These are phyloP conservation scores for Heliothis peltigera DNA, from an alignment of 2,888 invertebrate genomes.

Conservation along the genomic window DNA sequence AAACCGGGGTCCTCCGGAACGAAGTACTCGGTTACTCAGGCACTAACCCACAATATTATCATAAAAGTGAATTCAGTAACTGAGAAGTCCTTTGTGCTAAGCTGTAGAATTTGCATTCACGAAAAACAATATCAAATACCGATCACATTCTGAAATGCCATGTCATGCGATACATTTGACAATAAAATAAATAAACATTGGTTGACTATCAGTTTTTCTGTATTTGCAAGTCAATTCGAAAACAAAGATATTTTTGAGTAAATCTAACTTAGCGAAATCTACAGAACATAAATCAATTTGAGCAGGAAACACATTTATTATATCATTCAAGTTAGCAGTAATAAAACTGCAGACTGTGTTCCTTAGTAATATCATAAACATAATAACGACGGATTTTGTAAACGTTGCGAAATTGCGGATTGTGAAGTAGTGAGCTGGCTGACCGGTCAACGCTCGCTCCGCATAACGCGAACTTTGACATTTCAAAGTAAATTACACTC, in stretches of 20 bases:
- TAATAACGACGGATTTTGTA: slow-evolving; percentile 43
- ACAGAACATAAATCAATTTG: slow-evolving; percentile 19
- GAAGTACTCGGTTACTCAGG: too few relatives aligned
- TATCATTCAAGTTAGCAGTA: slow-evolving; percentile 37
- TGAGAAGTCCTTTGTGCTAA: too few relatives aligned
- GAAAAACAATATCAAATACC: slow-evolving; percentile 3
- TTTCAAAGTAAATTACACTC: slow-evolving; percentile 56
- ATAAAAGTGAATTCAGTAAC: too few relatives aligned
- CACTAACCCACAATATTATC: too few relatives aligned
- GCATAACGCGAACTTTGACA: slow-evolving; percentile 70
- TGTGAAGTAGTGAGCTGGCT: slow-evolving; percentile 61
- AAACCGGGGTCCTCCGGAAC: too few relatives aligned
- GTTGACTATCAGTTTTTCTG: not conserved
- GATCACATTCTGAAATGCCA: slow-evolving; percentile 4
- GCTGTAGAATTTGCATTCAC: slow-evolving; percentile 1
- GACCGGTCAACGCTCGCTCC: slow-evolving; percentile 71
- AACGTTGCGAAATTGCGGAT: slow-evolving; percentile 63
- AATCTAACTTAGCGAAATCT: slow-evolving; percentile 10
- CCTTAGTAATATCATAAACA: slow-evolving; percentile 48
- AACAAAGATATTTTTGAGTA: slow-evolving; percentile 10
- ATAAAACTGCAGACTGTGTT: slow-evolving; percentile 45
- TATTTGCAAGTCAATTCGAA: not conserved
- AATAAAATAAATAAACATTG: slow-evolving; percentile 1
- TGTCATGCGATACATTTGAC: slow-evolving; percentile 11
- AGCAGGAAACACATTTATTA: slow-evolving; percentile 46